Base-by-base conservation (phyloP, 2,888 invertebrate genomes). In the Hypsopygia costalis region DNA sequence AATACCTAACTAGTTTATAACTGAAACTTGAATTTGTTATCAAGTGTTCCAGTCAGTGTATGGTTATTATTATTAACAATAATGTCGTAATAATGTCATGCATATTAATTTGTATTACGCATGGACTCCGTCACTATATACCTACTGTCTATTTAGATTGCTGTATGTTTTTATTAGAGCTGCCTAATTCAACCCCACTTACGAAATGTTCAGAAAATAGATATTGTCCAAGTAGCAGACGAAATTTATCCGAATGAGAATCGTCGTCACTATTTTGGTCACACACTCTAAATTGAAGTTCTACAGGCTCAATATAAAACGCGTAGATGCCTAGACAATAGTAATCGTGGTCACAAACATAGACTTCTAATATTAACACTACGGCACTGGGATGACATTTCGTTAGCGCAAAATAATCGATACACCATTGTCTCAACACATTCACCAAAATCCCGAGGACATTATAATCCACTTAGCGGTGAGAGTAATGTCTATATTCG, bases 291-390 rank as follows among this genome's bases (percentile, higher is more conserved):
- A 78, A 78, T 83, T 73, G 70, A 79, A 76, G 69, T 75, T 80
- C 69, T 71, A 66, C 69, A 75, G 70, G 81, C 87, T 81, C 74
- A 82, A 78, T 86, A 83, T 87, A 86, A 87, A 85, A 85, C 81
- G 73, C 79, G 79, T 81, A 80, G 82, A 83, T 83, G 75, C 85
- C 86, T 86, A 86, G 87, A 81, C 83, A 86, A 85, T 82, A 76
- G 80, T 82, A 77, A 78, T 77, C 74, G 81, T 77, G 68, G 71
- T 73, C 78, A 81, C 86, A 77, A 82, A 81, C 85, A 76, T 78
- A 85, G 80, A 83, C 77, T 81, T 86, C 88, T 87, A 87, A 88
- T 87, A 88, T 88, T 88, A 88, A 81, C 86, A 85, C 85, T 76
- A 81, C 81, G 78, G 70, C 68, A 81, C 86, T 68, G 83, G 80